These are phyloP conservation scores for Sebastes flavidus DNA, from an alignment of 2,797 vertebrate genomes.

Conservation along the genomic window DNA sequence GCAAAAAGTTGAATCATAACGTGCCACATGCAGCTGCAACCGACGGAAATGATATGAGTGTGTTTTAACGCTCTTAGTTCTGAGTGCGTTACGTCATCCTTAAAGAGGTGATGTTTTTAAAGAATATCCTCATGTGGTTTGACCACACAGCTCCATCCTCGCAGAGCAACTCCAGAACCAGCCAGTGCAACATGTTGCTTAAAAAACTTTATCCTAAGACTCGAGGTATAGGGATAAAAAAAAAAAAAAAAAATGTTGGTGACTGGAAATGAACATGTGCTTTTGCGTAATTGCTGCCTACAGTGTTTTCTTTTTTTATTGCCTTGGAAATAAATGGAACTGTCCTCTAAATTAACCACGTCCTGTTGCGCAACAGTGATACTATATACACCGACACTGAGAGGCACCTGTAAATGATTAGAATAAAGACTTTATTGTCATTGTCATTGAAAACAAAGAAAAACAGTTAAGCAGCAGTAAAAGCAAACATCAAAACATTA, in stretches of 20 bases:
- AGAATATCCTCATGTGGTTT: not conserved
- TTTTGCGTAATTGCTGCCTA: not conserved
- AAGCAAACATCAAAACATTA: too few relatives aligned
- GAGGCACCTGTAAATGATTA: slow-evolving; percentile 82
- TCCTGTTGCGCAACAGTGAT: slow-evolving; percentile 39
- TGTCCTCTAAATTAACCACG: slow-evolving; percentile 10
- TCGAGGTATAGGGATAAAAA: not conserved
- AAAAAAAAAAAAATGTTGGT: fast-evolving
- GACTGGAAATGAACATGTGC: slow-evolving; percentile 4
- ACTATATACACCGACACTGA: not conserved
- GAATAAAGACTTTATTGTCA: too few relatives aligned
- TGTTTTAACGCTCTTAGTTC: not conserved
- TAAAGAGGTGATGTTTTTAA: not conserved
- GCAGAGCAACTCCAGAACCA: not conserved
- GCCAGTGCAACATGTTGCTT: slow-evolving; percentile 71
- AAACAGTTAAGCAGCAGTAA: too few relatives aligned
- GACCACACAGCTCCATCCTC: not conserved
- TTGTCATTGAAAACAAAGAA: too few relatives aligned
- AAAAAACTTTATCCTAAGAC: slow-evolving; percentile 55
- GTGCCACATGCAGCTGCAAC: not conserved
- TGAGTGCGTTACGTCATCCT: not conserved
- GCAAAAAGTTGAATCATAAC: slow-evolving; percentile 15
- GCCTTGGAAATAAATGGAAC: not conserved
- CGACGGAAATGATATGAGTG: not conserved
- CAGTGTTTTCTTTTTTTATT: not conserved